Evolutionary conservation across 37 sponge, comb jelly and placozoan species (phyloP), one percentile per base, ranked within the genome.

Genomic region (Oscarella lobularis): DNA sequence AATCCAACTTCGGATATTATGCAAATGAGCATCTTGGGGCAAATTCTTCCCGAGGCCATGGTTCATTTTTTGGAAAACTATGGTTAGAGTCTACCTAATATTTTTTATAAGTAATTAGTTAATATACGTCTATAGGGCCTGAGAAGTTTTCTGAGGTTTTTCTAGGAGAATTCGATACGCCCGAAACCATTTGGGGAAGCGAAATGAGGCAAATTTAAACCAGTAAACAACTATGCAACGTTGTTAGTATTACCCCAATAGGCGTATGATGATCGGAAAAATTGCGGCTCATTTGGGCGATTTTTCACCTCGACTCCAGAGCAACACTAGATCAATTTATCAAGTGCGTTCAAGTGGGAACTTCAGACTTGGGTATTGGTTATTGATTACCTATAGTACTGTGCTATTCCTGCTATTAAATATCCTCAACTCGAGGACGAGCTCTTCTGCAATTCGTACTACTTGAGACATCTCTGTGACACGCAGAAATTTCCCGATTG

Each of bases 91-190:
- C 20, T 9, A 48, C 60, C 20, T 48, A 9, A 48, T 48, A 27
- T 48, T 48, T 48, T 27, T 20, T 48, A 27, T 48, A 20, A 48
- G 9, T 48, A 20, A n/a, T n/a, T n/a, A n/a, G n/a, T n/a, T 48
- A 48, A 27, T 48, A 20, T 20, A 48, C 9, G 9, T 20, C 14
- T 48, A 27, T 48, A 85, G 85, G 68, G n/a, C 81, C 99, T 1
- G 88, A 84, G 54, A 94, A 94, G 84, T 98, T 98, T 80, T 83
- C 89, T 66, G 95, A 94, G 76, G 90, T 83, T 20, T 98, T 89
- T 81, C 86, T 98, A 27, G 99, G 99, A 14, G 99, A 98, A 72
- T 98, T 94, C 81, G 99, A 98, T 74, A 98, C 95, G 2, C 99
- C 99, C 48, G 99, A 98, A 81, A 89, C 99, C 5, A 98, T 98